Percentiles rank a stretch among this genome's conserved stretches.
Evolutionary conservation across 1,140 invertebrate genomes (phyloP).

Genomic region (Drosophila malerkotliana): DNA sequence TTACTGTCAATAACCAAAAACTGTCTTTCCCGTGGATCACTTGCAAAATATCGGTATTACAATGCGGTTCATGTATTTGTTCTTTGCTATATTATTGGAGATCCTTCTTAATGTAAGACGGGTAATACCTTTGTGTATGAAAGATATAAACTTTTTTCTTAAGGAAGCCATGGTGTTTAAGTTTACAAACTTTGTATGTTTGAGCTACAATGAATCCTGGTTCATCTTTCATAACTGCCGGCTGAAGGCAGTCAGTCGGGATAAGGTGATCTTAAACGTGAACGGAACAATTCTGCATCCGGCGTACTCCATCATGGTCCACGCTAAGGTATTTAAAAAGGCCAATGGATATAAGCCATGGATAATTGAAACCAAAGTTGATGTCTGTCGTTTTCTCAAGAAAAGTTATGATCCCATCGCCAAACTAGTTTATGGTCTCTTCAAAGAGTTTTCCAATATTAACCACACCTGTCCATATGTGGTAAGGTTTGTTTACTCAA

Average conservation of each 20-base stretch:
- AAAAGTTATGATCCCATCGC: neutral
- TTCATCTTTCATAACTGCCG: constrained; percentile 20
- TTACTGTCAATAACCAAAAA: too few species aligned
- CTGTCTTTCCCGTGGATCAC: too few species aligned
- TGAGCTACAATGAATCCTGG: constrained; percentile 32
- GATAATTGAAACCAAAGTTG: neutral
- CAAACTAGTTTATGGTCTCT: constrained; percentile 7
- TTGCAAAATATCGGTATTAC: too few species aligned
- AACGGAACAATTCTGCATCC: constrained; percentile 6
- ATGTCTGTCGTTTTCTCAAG: constrained; percentile 17
- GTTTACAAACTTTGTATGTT: constrained; percentile 23
- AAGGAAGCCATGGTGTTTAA: constrained; percentile 19
- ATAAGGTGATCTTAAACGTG: neutral
- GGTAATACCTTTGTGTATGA: too few species aligned
- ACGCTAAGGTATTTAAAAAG: neutral
- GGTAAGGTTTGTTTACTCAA: neutral
- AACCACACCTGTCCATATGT: constrained; percentile 31
- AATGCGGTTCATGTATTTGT: too few species aligned
- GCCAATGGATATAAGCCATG: constrained; percentile 44
- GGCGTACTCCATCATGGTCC: neutral
- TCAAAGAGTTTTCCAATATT: constrained; percentile 12
- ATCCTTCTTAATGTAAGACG: too few species aligned
- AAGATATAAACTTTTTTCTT: neutral
- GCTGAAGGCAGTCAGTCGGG: constrained; percentile 17
- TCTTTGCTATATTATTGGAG: too few species aligned